phyloP scores from a whole-genome alignment of 2,888 invertebrate species.

The Adelognathus sp. region DNA sequence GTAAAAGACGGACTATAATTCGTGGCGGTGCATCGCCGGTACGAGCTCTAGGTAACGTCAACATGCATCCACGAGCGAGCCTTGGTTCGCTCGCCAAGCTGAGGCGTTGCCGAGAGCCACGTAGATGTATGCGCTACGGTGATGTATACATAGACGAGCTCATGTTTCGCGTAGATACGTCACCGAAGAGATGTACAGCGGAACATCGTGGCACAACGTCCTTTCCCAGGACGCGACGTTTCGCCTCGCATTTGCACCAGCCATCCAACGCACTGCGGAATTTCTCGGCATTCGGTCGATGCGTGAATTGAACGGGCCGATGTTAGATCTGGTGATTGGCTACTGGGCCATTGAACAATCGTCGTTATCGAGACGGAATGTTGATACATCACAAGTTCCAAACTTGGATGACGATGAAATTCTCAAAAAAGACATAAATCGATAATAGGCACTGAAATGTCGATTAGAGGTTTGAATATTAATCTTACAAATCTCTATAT shows the following conservation, averaged over 20 bases:
- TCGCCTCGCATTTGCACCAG: conserved; percentile 36
- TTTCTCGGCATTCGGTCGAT: conserved; percentile 37
- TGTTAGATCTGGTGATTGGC: background rate
- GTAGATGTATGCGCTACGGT: background rate
- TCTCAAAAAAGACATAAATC: no score
- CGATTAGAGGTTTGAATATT: background rate
- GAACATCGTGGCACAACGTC: conserved; percentile 45
- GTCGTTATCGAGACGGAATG: background rate
- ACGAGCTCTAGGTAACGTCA: conserved; percentile 37
- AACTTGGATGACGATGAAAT: background rate
- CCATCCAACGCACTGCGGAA: conserved; percentile 12
- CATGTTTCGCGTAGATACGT: conserved; percentile 46
- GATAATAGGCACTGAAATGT: no score
- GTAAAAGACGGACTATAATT: conserved; percentile 48
- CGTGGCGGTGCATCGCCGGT: conserved; percentile 20
- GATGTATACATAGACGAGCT: background rate
- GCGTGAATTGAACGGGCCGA: conserved; percentile 19
- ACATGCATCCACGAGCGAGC: conserved; percentile 30
- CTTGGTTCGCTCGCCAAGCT: conserved; percentile 19
- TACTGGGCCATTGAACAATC: background rate
- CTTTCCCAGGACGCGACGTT: conserved; percentile 42
- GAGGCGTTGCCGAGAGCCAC: conserved; percentile 27
- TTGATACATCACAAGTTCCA: background rate
- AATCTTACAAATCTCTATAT: no score
- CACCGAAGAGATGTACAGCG: conserved; percentile 30